Evolutionary conservation across 2,113 vertebrate species (phyloP).

Genomic region (Sinosuthora webbiana): DNA sequence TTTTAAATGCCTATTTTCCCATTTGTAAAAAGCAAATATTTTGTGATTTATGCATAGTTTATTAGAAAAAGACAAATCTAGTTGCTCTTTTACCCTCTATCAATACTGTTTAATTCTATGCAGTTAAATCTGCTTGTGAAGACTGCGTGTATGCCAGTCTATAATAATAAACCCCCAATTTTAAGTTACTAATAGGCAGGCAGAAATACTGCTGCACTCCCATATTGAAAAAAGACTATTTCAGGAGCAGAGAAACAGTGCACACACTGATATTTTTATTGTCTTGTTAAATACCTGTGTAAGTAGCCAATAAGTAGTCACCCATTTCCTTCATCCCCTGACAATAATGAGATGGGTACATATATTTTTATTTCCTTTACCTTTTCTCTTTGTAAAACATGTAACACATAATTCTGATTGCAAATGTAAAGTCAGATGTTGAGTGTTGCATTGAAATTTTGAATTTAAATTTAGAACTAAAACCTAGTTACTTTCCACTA

Average conservation of each 20-base stretch:
- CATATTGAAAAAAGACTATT: not conserved
- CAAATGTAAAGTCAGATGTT: not conserved
- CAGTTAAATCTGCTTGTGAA: not conserved
- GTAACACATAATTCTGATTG: not conserved
- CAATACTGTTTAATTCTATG: not conserved
- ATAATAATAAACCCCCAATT: not conserved
- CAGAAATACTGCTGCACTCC: not conserved
- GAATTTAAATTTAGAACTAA: not conserved
- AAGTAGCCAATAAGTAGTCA: not conserved
- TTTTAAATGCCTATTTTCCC: constrained; percentile 25
- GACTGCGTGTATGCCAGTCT: not conserved
- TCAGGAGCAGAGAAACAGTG: not conserved
- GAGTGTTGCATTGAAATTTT: not conserved
- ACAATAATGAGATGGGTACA: not conserved
- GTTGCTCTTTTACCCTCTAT: not conserved
- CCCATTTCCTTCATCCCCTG: not conserved
- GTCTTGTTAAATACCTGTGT: not conserved
- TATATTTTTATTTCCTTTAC: not conserved
- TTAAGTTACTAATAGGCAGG: not conserved
- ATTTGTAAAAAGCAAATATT: constrained; percentile 20
- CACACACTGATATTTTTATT: not conserved
- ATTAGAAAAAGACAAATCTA: constrained; percentile 42
- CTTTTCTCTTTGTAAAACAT: not conserved
- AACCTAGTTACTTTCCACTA: not conserved
- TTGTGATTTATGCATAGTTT: not conserved